Evolutionary conservation across 2,797 vertebrate species (phyloP), one percentile per base, ranked within the genome.

Genomic region (Melanotaenia trifasciata): DNA sequence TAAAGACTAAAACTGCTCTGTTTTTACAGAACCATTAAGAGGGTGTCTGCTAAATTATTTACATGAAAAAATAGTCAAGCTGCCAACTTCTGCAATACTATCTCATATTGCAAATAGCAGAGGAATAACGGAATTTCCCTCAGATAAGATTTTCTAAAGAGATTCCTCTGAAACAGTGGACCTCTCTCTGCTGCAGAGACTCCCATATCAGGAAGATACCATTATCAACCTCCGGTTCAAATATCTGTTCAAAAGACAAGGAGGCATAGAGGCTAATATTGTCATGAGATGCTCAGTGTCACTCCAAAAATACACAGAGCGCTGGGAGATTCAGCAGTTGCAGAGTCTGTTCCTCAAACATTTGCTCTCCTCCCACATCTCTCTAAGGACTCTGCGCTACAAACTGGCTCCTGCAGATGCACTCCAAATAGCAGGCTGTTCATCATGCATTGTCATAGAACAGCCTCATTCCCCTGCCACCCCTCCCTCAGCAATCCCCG

Each of bases 361-460:
- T 93, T 91, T 90, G 87, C 81, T 88, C 89, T 90, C 86, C 87
- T 87, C 90, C 88, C 82, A 85, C 89, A 88, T 89, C 79, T 88
- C 92, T 90, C 91, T 18, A 56, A 89, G 84, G 92, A 87, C 83
- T 81, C 74, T 10, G 72, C 53, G 64, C 84, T 88, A 88, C 83
- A 87, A 89, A 90, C 87, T 78, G 88, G 85, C 87, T 90, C 80
- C 85, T 81, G 87, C 89, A 84, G 88, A 90, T 87, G 82, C 88
- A 91, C 91, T 92, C 89, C 89, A 91, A 91, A 90, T 87, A 90
- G 87, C 88, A 90, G 90, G 87, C 89, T 92, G 90, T 93, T 91
- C 90, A 90, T 92, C 92, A 93, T 85, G 84, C 84, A 87, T 90
- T 92, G 90, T 92, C 90, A 92, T 89, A 90, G 85, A 88, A 78